Percentiles rank a stretch among this genome's conserved stretches.
Evolutionary conservation across 53 echinoderm and acorn worm genomes (phyloP).

Genomic region (Patiria pectinifera): DNA sequence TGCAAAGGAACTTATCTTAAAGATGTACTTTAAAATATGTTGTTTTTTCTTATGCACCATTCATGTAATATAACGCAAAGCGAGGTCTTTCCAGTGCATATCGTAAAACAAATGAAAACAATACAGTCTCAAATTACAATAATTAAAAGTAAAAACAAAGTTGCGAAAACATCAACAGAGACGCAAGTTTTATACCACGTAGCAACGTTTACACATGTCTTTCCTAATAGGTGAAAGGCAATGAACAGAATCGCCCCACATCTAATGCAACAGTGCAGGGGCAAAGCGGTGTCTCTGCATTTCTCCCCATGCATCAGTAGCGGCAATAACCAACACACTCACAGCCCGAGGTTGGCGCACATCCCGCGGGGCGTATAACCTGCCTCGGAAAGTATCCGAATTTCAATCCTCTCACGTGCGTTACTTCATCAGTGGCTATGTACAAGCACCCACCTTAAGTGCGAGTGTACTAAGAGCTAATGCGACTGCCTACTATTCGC

Average conservation of each 20-base stretch:
- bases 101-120: too few species aligned
- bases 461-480: slow-evolving; percentile 58
- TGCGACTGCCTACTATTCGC: slow-evolving; percentile 17
- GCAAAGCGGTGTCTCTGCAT: neutral
- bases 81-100: too few species aligned
- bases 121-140: too few species aligned
- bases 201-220: neutral
- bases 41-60: too few species aligned
- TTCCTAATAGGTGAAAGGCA: neutral
- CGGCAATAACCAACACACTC: slow-evolving; percentile 20
- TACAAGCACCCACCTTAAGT: slow-evolving; percentile 26
- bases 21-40: too few species aligned
- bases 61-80: too few species aligned
- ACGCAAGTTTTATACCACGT: too few species aligned
- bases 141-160: too few species aligned
- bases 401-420: slow-evolving; percentile 44
- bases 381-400: slow-evolving; percentile 25
- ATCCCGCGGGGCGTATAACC: neutral
- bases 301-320: neutral
- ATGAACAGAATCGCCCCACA: neutral
- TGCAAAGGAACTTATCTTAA: too few species aligned
- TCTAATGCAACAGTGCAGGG: neutral
- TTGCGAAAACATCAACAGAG: too few species aligned
- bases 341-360: neutral
- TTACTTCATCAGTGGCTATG: slow-evolving; percentile 40